Evolutionary conservation across 2,888 invertebrate genomes (phyloP).

Genomic region (Nipponacmea schrenckii): DNA sequence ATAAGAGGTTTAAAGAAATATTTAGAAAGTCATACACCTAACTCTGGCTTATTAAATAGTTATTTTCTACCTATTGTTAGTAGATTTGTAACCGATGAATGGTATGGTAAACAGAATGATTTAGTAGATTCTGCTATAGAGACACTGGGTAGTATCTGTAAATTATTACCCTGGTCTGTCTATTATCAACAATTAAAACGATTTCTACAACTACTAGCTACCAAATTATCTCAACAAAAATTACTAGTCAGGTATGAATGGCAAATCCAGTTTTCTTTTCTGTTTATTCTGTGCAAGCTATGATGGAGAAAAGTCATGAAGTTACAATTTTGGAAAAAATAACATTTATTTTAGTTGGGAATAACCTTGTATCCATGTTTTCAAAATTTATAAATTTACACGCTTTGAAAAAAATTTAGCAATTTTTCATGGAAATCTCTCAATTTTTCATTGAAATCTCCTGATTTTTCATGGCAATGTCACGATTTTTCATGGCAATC

Average conservation of each 20-base stretch:
- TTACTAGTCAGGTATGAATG: constrained; percentile 75
- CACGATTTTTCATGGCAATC: no score
- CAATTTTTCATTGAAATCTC: no score
- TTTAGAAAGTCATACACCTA: constrained; percentile 54
- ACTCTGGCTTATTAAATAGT: constrained; percentile 77
- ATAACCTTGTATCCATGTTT: no score
- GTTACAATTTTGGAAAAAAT: no score
- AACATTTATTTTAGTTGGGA: no score
- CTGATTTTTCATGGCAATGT: no score
- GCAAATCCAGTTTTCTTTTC: no score
- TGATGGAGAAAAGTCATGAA: no score
- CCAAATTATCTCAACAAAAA: constrained; percentile 80
- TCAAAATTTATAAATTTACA: no score
- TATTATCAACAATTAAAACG: constrained; percentile 85
- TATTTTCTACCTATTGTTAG: constrained; percentile 87
- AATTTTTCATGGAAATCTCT: no score
- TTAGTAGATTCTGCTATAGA: constrained; percentile 88
- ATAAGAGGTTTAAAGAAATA: constrained; percentile 74
- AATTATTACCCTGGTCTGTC: constrained; percentile 86
- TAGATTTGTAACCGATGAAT: constrained; percentile 82
- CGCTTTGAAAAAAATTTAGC: no score
- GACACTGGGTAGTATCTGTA: constrained; percentile 80
- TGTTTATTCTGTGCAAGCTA: no score
- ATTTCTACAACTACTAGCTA: constrained; percentile 82
- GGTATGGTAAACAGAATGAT: constrained; percentile 75